phyloP scores from a whole-genome alignment of 2,797 vertebrate genomes.

The Anolis apletophallus region DNA sequence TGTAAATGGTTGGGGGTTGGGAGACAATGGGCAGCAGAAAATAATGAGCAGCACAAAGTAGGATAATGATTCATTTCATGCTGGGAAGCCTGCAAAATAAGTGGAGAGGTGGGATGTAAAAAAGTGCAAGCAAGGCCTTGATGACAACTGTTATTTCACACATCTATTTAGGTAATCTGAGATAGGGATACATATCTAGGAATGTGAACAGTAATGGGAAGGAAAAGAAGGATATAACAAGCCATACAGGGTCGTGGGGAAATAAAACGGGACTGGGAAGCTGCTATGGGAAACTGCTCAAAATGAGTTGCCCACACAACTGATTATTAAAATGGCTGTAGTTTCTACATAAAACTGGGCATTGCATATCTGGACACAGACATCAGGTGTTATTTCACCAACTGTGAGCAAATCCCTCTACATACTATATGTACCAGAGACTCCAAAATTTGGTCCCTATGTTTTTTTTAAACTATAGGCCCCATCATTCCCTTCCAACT shows the following conservation, averaged over 20 bases:
- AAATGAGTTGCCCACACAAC: neutral
- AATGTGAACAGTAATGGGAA: neutral
- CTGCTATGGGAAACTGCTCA: neutral
- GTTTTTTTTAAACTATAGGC: neutral
- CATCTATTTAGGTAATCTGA: conserved; percentile 2
- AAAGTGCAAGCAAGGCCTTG: neutral
- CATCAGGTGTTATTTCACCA: neutral
- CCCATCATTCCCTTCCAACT: neutral
- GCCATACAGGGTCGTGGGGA: neutral
- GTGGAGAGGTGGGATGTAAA: neutral
- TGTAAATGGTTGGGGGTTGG: conserved; percentile 11
- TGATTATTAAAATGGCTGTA: neutral
- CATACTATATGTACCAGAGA: neutral
- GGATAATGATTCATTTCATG: conserved; percentile 19
- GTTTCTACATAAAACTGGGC: neutral
- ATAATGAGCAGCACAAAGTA: neutral
- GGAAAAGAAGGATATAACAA: neutral
- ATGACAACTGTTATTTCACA: neutral
- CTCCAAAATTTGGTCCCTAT: neutral
- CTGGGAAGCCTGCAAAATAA: neutral
- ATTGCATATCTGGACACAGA: neutral
- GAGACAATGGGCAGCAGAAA: conserved; percentile 4
- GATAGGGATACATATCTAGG: neutral
- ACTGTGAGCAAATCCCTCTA: too few species aligned
- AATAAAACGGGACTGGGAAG: too few species aligned